Percentiles rank a stretch among this genome's conserved stretches.
These are phyloP conservation scores for Coregonus suidteri DNA, from an alignment of 2,797 vertebrate species.

Conservation along the genomic window DNA sequence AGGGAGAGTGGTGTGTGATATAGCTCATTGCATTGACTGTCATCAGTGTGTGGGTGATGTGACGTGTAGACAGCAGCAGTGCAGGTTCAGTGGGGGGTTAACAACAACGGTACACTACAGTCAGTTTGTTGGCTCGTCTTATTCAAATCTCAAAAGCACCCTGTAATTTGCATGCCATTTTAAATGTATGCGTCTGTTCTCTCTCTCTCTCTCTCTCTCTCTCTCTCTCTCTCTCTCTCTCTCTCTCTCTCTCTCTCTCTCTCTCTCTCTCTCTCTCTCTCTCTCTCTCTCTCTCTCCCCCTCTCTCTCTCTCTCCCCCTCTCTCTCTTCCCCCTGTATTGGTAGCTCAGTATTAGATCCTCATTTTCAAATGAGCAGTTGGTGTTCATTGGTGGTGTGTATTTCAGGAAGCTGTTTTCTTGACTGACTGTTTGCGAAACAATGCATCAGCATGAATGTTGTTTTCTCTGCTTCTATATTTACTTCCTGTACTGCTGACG, in stretches of 20 bases:
- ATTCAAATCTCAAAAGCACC: not conserved
- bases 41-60: too few species aligned
- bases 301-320: not conserved
- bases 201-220: not conserved
- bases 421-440: not conserved
- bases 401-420: constrained; percentile 2
- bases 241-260: too few species aligned
- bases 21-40: too few species aligned
- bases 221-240: not conserved
- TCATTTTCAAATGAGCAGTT: not conserved
- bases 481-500: not conserved
- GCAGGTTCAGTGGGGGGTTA: too few species aligned
- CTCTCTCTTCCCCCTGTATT: not conserved
- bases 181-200: not conserved
- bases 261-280: not conserved
- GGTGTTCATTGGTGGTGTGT: not conserved
- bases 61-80: not conserved
- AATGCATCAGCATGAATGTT: not conserved
- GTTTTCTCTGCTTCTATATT: not conserved
- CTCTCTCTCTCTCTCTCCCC: not conserved
- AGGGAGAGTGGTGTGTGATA: too few species aligned
- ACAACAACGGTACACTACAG: not conserved
- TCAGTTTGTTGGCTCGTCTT: not conserved
- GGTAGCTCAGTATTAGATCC: not conserved
- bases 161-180: not conserved